Conservation (phyloP, 37 sponge, comb jelly and placozoan species). For the Dysidea cf. avara region DNA sequence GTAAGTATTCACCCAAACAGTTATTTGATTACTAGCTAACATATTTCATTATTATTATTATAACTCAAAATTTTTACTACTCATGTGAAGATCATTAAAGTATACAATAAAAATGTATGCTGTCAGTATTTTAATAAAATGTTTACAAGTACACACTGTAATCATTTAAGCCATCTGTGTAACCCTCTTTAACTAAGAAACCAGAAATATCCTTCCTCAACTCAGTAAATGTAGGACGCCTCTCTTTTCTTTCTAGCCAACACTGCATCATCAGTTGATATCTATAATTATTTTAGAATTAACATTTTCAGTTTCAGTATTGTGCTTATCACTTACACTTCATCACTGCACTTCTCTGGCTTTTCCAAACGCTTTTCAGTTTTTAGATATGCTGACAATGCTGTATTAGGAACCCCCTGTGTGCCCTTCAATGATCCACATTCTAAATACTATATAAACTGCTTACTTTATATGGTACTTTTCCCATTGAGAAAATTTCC, state of each 20-base stretch:
- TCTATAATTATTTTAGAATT: constrained; percentile 1
- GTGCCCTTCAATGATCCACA: background rate
- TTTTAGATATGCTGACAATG: constrained; percentile 11
- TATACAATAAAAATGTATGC: no score
- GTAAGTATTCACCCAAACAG: no score
- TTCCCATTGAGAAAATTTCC: constrained; percentile 22
- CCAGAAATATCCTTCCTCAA: constrained; percentile 10
- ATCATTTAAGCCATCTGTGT: no score
- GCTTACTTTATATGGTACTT: constrained; percentile 26
- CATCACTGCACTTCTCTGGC: constrained; percentile 33
- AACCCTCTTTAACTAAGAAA: no score
- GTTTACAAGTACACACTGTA: no score
- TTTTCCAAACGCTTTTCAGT: constrained; percentile 25
- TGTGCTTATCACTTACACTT: constrained; percentile 19
- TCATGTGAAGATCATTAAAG: no score
- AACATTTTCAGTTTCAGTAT: background rate
- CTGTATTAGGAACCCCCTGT: constrained; percentile 21
- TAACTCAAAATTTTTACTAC: no score
- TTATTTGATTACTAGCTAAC: no score
- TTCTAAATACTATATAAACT: background rate
- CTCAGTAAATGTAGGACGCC: constrained; percentile 31
- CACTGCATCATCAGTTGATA: constrained; percentile 44
- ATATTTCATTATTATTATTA: no score
- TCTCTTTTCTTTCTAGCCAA: constrained; percentile 25
- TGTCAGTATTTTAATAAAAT: no score